Conservation (phyloP, 2,113 vertebrate genomes). For the Hippocampus zosterae region DNA sequence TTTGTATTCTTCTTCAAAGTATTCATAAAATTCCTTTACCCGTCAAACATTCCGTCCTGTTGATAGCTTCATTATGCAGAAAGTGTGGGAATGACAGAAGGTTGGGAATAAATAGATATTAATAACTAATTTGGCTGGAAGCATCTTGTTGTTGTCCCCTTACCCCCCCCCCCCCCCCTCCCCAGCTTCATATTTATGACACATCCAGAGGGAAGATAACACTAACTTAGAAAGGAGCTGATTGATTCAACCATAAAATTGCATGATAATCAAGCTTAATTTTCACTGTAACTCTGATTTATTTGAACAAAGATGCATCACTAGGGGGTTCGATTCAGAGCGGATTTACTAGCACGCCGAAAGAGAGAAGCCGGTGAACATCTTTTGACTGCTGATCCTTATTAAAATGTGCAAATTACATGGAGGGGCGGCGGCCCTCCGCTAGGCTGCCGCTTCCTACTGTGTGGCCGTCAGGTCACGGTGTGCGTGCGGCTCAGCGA, state of each 20-base stretch:
- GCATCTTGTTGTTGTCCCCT: slow-evolving; percentile 44
- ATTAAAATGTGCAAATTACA: slow-evolving; percentile 43
- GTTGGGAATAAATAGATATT: slow-evolving; percentile 56
- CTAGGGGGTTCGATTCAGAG: slow-evolving; percentile 17
- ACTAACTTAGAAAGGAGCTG: slow-evolving; percentile 26
- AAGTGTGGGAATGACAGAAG: slow-evolving; percentile 45
- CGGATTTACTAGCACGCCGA: slow-evolving; percentile 12
- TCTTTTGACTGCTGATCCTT: slow-evolving; percentile 30
- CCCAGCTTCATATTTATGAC: slow-evolving; percentile 50
- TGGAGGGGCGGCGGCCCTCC: slow-evolving; percentile 13
- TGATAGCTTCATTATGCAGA: slow-evolving; percentile 63
- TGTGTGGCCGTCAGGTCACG: slow-evolving; percentile 15
- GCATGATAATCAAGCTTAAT: slow-evolving; percentile 42
- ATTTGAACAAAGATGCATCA: slow-evolving; percentile 31
- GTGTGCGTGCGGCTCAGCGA: not conserved
- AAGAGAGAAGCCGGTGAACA: slow-evolving; percentile 23
- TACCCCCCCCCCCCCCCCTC: too few species aligned
- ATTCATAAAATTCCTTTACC: slow-evolving; percentile 10
- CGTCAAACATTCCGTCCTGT: slow-evolving; percentile 32
- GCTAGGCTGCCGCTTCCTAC: slow-evolving; percentile 16
- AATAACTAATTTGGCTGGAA: slow-evolving; percentile 61
- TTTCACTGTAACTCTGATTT: slow-evolving; percentile 19
- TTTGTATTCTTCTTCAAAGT: slow-evolving; percentile 7
- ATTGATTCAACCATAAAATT: slow-evolving; percentile 26
- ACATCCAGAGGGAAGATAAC: slow-evolving; percentile 37